These are phyloP conservation scores for Acronicta psi DNA, from an alignment of 2,888 invertebrate species.

Conservation along the genomic window DNA sequence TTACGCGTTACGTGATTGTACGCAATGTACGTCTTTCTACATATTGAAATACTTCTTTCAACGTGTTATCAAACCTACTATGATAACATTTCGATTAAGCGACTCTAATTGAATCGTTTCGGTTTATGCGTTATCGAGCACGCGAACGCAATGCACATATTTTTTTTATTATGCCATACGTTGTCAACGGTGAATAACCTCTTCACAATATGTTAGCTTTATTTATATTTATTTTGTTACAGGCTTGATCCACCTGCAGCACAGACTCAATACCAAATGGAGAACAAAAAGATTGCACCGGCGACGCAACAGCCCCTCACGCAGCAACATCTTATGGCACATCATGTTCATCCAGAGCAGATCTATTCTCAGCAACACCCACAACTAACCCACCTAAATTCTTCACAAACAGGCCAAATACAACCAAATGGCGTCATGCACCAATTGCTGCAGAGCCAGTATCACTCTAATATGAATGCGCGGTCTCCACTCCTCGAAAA, in stretches of 20 bases:
- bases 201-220: constrained; percentile 27
- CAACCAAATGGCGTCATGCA: constrained; percentile 89
- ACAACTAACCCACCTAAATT: constrained; percentile 79
- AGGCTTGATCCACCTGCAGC: constrained; percentile 93
- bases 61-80: constrained; percentile 66
- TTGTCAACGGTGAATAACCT: constrained; percentile 34
- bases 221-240: constrained; percentile 70
- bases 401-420: constrained; percentile 80
- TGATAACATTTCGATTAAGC: constrained; percentile 75
- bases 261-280: constrained; percentile 90
- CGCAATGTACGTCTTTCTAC: constrained; percentile 55
- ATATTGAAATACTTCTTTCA: constrained; percentile 51
- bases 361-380: constrained; percentile 85
- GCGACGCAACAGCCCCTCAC: constrained; percentile 89
- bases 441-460: constrained; percentile 85
- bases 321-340: constrained; percentile 83
- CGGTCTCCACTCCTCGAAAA: constrained; percentile 87
- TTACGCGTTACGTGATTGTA: constrained; percentile 63
- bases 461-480: constrained; percentile 84
- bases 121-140: constrained; percentile 64
- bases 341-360: constrained; percentile 85
- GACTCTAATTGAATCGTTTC: constrained; percentile 72
- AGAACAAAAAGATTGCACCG: constrained; percentile 89
- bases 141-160: constrained; percentile 51
- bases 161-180: constrained; percentile 40